Evolutionary conservation across 2,797 vertebrate species (phyloP), one percentile per base, ranked within the genome.

Genomic region (Ambastaia sidthimunki): DNA sequence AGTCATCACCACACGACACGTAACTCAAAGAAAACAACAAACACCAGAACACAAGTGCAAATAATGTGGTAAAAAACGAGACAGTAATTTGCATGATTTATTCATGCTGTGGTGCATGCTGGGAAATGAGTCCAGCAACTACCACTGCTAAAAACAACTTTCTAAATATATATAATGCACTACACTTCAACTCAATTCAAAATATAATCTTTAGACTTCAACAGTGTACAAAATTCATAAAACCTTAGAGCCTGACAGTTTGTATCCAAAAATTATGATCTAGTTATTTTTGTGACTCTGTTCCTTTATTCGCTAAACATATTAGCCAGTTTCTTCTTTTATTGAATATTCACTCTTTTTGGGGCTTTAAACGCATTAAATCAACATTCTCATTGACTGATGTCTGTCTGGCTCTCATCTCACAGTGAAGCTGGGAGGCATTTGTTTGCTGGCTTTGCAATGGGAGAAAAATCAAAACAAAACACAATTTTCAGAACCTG

Each of bases 361-460:
- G 5, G 5, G 7, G 13, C 23, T 69, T 66, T 31, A 55, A 72
- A 57, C 55, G 34, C 18, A 50, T 73, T 71, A 54, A 25, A 54
- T 72, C 19, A 67, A 19, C 16, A 16, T 44, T 77, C 66, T 55
- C 52, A 1, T 31, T 48, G 28, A 55, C 23, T 82, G 77, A 82
- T 67, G 52, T n/a, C 70, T 63, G 50, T 78, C 60, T 63, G 50
- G 15, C 3, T n/a, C 67, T 80, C 52, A 69, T 65, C 75, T 80
- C 62, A 60, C 75, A n/a, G 31, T 25, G 62, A 81, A 73, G 70
- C 54, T 63, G 70, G 62, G 76, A 80, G 68, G 78, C 74, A 59
- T 80, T 80, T 57, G 71, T 82, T 82, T 82, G 48, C 76, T 66
- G 82, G 65, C 80, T 85, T 82, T 80, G 67, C 71, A 81, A 79